Base-by-base conservation (phyloP, 2,797 vertebrate species). In the Lagodon rhomboides region DNA sequence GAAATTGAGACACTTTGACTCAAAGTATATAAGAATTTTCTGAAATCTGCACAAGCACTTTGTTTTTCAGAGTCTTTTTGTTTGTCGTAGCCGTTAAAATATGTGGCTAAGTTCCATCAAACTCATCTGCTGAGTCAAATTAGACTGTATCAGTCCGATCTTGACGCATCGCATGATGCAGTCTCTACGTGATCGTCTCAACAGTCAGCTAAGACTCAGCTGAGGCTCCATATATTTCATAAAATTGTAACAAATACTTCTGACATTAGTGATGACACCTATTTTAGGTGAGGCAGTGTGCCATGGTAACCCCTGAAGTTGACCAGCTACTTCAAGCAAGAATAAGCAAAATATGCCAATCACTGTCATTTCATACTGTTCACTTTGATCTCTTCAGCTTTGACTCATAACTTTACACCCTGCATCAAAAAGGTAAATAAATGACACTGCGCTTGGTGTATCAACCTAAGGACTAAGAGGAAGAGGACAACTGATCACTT, bases 401-500 rank as follows among this genome's bases (percentile, higher is more conserved):
- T 66, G 71, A 43, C 38, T 76, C 18, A 55, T 56, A 75, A 27
- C 49, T 59, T 13, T 5, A 38, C 2, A 17, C 5, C 13, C 41
- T 5, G 23, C 5, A 22, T 27, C 63, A 22, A 72, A 46, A 73
- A 46, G 0, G 0, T 27, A 54, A 44, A 4, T 27, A 22, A 51
- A 64, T 43, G 10, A 59, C 54, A 55, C 30, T 38, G 30, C 5
- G 8, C 18, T 41, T 41, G 17, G 0, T 66, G 25, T 34, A 64
- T 27, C 43, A 41, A 59, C 10, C 12, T 30, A 18, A 69, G 25
- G 51, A 62, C 44, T 75, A 34, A 6, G 2, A 56, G 53, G 43
- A 22, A 27, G 17, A 59, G 23, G 20, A 58, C 73, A 84, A 71
- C 20, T 25, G 44, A 78, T 75, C 50, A 3, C 20, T 53, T 60